phyloP scores from a whole-genome alignment of 92 coral and sea anemone species.

The Muricea muricata region DNA sequence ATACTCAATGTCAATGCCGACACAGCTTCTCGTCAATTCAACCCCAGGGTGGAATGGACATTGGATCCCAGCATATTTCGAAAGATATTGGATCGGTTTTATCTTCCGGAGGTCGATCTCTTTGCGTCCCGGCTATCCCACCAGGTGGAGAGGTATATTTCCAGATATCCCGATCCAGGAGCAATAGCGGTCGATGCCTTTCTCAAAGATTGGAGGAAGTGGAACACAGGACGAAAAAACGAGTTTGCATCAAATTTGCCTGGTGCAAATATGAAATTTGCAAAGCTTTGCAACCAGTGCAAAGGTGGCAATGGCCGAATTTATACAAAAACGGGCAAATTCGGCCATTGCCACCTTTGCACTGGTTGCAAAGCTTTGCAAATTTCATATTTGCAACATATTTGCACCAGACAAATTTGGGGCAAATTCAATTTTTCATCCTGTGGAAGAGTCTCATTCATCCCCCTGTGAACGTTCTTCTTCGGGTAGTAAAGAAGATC shows the following conservation, averaged over 20 bases:
- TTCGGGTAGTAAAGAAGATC: conserved; percentile 40
- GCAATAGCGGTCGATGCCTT: conserved; percentile 62
- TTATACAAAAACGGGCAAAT: no score
- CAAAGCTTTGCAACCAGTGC: conserved; percentile 31
- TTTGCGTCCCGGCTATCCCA: conserved; percentile 53
- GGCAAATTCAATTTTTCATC: no score
- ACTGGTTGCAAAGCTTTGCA: no score
- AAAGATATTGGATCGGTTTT: not conserved
- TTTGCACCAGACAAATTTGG: no score
- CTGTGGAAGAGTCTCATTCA: conserved; percentile 37
- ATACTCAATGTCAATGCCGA: conserved; percentile 68
- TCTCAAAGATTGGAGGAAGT: conserved; percentile 55
- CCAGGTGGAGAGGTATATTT: conserved; percentile 53
- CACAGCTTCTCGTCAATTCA: conserved; percentile 57
- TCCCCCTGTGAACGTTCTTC: conserved; percentile 60
- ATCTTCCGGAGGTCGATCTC: conserved; percentile 55
- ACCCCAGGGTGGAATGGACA: conserved; percentile 45
- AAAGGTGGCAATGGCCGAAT: no score
- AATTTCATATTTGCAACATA: no score
- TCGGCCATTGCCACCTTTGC: no score
- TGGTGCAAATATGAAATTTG: no score
- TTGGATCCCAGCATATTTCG: conserved; percentile 22
- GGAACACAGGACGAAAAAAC: no score
- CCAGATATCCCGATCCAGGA: not conserved
- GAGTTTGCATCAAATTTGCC: no score